Evolutionary conservation across 2,888 invertebrate genomes (phyloP).

Genomic region (Drosophila putrida): DNA sequence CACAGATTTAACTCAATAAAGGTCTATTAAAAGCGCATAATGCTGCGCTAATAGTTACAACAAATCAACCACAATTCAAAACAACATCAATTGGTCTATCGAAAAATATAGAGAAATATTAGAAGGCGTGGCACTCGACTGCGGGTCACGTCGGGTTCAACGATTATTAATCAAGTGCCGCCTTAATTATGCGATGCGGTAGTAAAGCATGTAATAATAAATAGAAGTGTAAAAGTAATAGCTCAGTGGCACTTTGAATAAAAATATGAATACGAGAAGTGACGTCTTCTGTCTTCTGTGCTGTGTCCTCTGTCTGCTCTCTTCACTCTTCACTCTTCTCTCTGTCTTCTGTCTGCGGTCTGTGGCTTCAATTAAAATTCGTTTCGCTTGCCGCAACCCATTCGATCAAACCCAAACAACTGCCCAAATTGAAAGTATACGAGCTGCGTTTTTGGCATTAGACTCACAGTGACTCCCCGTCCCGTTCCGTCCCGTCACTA

Average conservation of each 20-base stretch:
- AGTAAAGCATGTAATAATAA: conserved; percentile 40
- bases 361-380: conserved; percentile 80
- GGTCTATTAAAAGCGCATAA: conserved; percentile 65
- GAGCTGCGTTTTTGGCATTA: conserved; percentile 60
- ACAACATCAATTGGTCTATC: conserved; percentile 34
- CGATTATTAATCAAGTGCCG: conserved; percentile 77
- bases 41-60: conserved; percentile 68
- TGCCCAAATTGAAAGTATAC: conserved; percentile 58
- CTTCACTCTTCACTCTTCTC: not conserved
- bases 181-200: conserved; percentile 64
- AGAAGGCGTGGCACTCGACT: conserved; percentile 52
- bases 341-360: conserved; percentile 41
- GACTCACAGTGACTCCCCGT: conserved; percentile 8
- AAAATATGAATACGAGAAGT: conserved; percentile 3
- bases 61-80: conserved; percentile 57
- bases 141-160: conserved; percentile 74
- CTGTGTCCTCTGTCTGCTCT: conserved; percentile 11
- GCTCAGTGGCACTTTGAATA: conserved; percentile 38
- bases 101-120: conserved; percentile 23
- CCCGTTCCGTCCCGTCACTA: too few relatives aligned
- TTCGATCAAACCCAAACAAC: conserved; percentile 62
- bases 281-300: conserved; percentile 26
- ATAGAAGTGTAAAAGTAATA: conserved; percentile 22
- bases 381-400: conserved; percentile 54
- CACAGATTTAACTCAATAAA: conserved; percentile 74